Evolutionary conservation across 1,140 invertebrate species (phyloP).

Genomic region (Myzus persicae): DNA sequence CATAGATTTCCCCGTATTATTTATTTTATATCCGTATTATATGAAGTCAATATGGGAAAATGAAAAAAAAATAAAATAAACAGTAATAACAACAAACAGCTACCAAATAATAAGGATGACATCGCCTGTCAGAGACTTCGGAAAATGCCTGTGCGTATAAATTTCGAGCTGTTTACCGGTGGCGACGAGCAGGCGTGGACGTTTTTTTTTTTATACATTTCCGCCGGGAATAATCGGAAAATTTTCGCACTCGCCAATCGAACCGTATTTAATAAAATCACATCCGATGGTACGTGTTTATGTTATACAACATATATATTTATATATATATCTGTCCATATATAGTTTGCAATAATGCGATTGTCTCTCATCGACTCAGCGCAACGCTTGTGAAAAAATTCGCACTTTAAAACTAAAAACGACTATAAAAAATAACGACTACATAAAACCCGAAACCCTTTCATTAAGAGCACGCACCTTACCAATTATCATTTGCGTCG

Average conservation of each 20-base stretch:
- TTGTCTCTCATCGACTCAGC: not conserved
- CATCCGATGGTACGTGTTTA: constrained; percentile 7
- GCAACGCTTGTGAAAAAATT: not conserved
- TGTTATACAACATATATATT: not conserved
- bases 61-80: not conserved
- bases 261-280: constrained; percentile 4
- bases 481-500: not conserved
- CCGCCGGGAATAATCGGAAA: not conserved
- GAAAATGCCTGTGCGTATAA: not conserved
- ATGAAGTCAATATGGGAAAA: not conserved
- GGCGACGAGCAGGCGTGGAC: not conserved
- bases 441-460: constrained; percentile 13
- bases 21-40: not conserved
- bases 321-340: not conserved
- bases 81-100: not conserved
- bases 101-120: not conserved
- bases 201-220: not conserved
- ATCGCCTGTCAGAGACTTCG: not conserved
- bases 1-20: not conserved
- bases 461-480: not conserved
- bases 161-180: not conserved
- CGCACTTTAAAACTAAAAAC: not conserved
- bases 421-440: not conserved
- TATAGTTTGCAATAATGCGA: not conserved
- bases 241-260: not conserved